Evolutionary conservation across 2,888 invertebrate species (phyloP).

Genomic region (Microdon myrmicae): DNA sequence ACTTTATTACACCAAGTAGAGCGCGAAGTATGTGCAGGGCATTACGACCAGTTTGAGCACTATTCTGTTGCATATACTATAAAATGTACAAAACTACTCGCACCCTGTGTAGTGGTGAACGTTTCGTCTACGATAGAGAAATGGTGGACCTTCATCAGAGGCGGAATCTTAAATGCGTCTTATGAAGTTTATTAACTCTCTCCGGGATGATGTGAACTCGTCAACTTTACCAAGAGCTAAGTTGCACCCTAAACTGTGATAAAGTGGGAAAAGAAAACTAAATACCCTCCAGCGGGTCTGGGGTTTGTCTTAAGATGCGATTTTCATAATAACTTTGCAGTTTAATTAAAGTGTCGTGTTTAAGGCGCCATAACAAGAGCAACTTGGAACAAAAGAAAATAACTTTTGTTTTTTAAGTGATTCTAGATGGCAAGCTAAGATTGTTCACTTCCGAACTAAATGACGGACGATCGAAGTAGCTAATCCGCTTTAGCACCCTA

Average conservation of each 20-base stretch:
- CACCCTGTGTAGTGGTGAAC: conserved; percentile 26
- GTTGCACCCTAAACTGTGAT: conserved; percentile 11
- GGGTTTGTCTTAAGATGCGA: conserved; percentile 35
- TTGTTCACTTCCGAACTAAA: too few relatives aligned
- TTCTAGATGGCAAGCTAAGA: too few relatives aligned
- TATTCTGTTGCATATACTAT: too few relatives aligned
- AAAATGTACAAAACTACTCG: too few relatives aligned
- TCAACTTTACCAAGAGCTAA: conserved; percentile 29
- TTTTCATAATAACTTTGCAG: conserved; percentile 50
- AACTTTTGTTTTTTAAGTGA: too few relatives aligned
- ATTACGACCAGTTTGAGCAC: conserved; percentile 10
- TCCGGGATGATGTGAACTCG: conserved; percentile 30
- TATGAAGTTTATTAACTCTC: conserved; percentile 42
- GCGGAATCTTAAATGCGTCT: conserved; percentile 47
- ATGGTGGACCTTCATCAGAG: conserved; percentile 12
- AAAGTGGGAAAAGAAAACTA: conserved; percentile 4
- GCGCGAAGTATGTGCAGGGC: conserved; percentile 3
- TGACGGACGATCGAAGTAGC: too few relatives aligned
- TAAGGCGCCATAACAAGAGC: too few relatives aligned
- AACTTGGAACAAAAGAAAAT: too few relatives aligned
- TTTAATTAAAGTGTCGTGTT: conserved; percentile 40
- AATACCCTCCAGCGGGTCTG: conserved; percentile 8
- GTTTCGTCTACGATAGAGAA: conserved; percentile 28
- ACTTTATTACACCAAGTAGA: conserved; percentile 1
- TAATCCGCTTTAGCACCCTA: conserved; percentile 42